phyloP scores from a whole-genome alignment of 1,140 invertebrate species.

The Pogonus chalceus region DNA sequence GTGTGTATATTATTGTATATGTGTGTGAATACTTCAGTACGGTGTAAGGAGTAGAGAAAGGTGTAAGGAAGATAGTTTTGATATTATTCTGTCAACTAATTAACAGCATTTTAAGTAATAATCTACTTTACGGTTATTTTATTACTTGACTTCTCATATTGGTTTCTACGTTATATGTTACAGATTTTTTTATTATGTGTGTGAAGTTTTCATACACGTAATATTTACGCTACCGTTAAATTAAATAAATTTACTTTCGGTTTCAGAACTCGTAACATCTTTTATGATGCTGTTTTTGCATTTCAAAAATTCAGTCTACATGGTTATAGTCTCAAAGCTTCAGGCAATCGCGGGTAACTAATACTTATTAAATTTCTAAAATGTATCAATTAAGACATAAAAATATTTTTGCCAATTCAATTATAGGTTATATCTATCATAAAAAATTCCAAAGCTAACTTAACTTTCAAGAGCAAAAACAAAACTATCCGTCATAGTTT shows the following conservation, averaged over 20 bases:
- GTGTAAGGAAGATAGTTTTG: slow-evolving; percentile 4
- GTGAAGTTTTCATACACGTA: not conserved
- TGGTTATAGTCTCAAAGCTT: not conserved
- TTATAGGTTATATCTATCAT: not conserved
- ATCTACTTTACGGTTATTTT: not conserved
- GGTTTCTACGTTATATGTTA: not conserved
- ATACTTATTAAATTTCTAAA: not conserved
- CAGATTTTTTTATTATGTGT: not conserved
- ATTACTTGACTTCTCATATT: not conserved
- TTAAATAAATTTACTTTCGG: not conserved
- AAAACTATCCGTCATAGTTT: not conserved
- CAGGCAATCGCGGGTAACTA: not conserved
- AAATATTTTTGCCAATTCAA: not conserved
- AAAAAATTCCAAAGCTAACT: too few relatives aligned
- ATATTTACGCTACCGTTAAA: not conserved
- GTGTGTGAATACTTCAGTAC: not conserved
- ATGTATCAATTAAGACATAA: not conserved
- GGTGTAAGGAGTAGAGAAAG: not conserved
- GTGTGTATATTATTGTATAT: not conserved
- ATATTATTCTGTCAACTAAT: not conserved
- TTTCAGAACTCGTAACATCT: not conserved
- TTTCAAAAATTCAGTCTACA: not conserved
- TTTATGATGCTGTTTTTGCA: not conserved
- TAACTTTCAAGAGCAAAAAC: not conserved
- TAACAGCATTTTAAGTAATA: not conserved